Evolutionary conservation across 2,113 vertebrate genomes (phyloP), one percentile per base, ranked within the genome.

Genomic region (human): DNA sequence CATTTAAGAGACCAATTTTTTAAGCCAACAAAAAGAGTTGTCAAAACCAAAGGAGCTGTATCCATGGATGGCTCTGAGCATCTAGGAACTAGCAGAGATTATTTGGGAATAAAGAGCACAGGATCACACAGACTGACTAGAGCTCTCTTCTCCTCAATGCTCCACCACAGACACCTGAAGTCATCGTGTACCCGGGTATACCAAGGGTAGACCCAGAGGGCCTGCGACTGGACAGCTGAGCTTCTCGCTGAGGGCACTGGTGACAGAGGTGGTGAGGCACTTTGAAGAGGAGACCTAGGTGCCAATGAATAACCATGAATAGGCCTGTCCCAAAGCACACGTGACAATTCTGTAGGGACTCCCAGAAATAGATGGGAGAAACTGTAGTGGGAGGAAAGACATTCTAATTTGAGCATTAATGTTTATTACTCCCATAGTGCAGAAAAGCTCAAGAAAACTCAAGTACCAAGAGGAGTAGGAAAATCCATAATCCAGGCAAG

Each of bases 111-210:
- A 35, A 78, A 16, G 8, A 72, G 43, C 25, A 75, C 8, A 30
- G 14, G 27, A 32, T 8, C 35, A 25, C 25, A 40, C 3, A 27
- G 59, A 61, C 5, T 32, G 30, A 10, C 18, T 8, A 6, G 13
- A 27, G 7, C 20, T 40, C 43, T 6, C 2, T 38, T 43, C 30
- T 50, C 16, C 17, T 30, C 8, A 3, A 35, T 40, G 14, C 38
- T 78, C 27, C 59, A 23, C 1, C 32, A 73, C n/a, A 66, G 6
- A 20, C 14, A 4, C 12, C 17, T 17, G 45, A 35, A 64, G 14
- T 35, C 32, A 64, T 38, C 27, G 12, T 8, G 22, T 17, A 3
- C 7, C 18, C 2, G 18, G 2, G 7, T 5, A 16, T 6, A 2
- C 30, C 35, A 11, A n/a, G 8, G 16, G 11, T 35, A 59, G 27